Evolutionary conservation across 2,888 invertebrate genomes (phyloP).

Genomic region (Tenthredo notha): DNA sequence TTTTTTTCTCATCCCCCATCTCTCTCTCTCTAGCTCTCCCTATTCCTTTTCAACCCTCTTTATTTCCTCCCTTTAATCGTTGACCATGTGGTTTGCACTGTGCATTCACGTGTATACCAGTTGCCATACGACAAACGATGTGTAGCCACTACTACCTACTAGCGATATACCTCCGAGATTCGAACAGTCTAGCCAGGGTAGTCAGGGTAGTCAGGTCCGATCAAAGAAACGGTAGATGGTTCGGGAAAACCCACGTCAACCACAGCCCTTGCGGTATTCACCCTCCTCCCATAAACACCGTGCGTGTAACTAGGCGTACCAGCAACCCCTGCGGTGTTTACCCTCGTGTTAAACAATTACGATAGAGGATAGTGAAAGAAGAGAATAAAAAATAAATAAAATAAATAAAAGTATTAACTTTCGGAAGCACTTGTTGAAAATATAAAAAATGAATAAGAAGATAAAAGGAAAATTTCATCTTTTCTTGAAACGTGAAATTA

Average conservation of each 20-base stretch:
- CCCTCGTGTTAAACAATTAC: constrained; percentile 33
- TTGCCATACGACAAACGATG: constrained; percentile 11
- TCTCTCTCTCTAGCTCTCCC: background rate
- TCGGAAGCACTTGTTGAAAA: background rate
- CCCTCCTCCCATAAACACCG: constrained; percentile 28
- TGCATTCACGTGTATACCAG: background rate
- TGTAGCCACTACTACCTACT: background rate
- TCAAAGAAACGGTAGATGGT: constrained; percentile 37
- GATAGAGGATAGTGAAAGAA: background rate
- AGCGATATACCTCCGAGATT: background rate
- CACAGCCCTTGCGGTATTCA: background rate
- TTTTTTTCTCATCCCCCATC: background rate
- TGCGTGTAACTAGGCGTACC: constrained; percentile 41
- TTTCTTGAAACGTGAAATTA: background rate
- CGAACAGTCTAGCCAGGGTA: background rate
- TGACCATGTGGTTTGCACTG: constrained; percentile 4
- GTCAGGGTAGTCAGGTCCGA: constrained; percentile 37
- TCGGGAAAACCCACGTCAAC: background rate
- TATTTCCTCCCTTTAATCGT: background rate
- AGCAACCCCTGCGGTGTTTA: constrained; percentile 15
- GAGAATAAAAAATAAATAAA: background rate
- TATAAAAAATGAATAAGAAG: background rate
- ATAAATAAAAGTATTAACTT: background rate
- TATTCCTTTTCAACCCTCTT: background rate
- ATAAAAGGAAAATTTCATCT: background rate